Evolutionary conservation across 23 tunicate species (phyloP).

Genomic region (Botrylloides violaceus): DNA sequence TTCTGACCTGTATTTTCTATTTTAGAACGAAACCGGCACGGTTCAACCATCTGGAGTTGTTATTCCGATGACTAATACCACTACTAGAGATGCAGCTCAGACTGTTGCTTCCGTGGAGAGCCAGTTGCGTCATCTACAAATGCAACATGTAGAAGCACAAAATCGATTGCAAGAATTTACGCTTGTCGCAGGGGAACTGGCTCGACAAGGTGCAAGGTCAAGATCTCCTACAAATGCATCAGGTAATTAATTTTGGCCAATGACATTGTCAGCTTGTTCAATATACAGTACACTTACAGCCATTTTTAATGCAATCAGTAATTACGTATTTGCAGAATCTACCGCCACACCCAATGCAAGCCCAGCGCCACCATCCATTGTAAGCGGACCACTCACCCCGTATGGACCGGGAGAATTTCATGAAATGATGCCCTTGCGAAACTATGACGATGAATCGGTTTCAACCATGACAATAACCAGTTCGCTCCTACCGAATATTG

Average conservation of each 20-base stretch:
- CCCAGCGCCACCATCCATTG: background rate
- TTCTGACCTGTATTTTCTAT: conserved; percentile 11
- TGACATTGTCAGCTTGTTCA: too few species aligned
- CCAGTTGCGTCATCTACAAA: conserved; percentile 64
- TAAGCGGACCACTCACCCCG: conserved; percentile 18
- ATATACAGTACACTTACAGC: too few species aligned
- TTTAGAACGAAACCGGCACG: background rate
- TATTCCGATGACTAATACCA: conserved; percentile 1
- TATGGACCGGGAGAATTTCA: conserved; percentile 1
- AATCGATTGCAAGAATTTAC: conserved; percentile 75
- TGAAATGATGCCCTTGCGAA: conserved; percentile 8
- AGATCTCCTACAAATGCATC: too few species aligned
- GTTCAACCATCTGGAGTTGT: background rate
- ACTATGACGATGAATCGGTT: background rate
- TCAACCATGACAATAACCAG: conserved; percentile 19
- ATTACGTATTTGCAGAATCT: background rate
- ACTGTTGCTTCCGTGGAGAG: conserved; percentile 84
- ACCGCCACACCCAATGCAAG: background rate
- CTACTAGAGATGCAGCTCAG: conserved; percentile 48
- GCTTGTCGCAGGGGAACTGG: conserved; percentile 32
- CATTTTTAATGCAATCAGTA: too few species aligned
- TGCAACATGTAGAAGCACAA: conserved; percentile 82
- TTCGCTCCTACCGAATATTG: conserved; percentile 7
- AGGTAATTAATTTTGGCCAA: too few species aligned
- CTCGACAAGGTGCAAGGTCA: too few species aligned